Base-by-base conservation (phyloP, 2,888 invertebrate genomes). In the Macaria liturata region DNA sequence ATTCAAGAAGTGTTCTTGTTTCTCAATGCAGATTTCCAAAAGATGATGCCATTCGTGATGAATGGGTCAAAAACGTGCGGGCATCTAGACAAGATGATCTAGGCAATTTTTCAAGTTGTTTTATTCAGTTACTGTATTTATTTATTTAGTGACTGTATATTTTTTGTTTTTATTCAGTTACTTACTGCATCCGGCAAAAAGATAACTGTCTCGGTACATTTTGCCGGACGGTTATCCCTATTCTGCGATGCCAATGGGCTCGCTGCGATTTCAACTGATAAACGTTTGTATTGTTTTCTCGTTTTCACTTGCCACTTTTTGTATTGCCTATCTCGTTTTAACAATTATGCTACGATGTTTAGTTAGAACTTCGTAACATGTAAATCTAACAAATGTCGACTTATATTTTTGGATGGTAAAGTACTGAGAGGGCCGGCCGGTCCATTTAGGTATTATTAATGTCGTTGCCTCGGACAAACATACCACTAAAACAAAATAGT, bases 331-430 rank as follows among this genome's bases (percentile, higher is more conserved):
- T 34, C 34, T 34, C 34, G 6, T 34, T 34, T 34, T 34, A 34
- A 34, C 34, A 34, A 6, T n/a, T 34, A 34, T 34, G 34, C 34
- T 34, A 34, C 4, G 34, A 34, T 34, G 34, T n/a, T 34, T 34
- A 6, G 4, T 34, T 34, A 34, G 6, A 34, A 34, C 6, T 34
- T 34, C 6, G 6, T 34, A 34, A 34, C 34, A 91, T 90, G 67
- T 0, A 49, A 32, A 46, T 9, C 37, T 3, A 49, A 6, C 9
- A 30, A 30, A 42, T 42, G 8, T 42, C 42, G 9, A 8, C 42
- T 9, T n/a, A n/a, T 42, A n/a, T 9, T 9, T 42, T 42, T n/a
- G 9, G 42, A 42, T 8, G 42, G 8, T 42, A 9, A 42, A 9
- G 8, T 42, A n/a, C 8, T 9, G 9, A 42, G 9, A 42, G n/a